Evolutionary conservation across 1,140 invertebrate genomes (phyloP).

Genomic region (Bombyx mori): ASM3026992v2 NC_085117.1:12074501-12075000

Average conservation of each 20-base stretch:
- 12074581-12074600: conserved; percentile 37
- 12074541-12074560: neutral
- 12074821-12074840: no score
- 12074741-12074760: conserved; percentile 84
- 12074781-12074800: neutral
- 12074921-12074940: no score
- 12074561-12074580: neutral
- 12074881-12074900: no score
- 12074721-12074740: conserved; percentile 86
- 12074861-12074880: no score
- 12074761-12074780: conserved; percentile 75
- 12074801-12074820: no score
- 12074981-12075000: no score
- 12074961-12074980: no score
- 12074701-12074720: conserved; percentile 83
- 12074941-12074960: no score
- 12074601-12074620: conserved; percentile 86
- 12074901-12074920: no score
- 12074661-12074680: conserved; percentile 81
- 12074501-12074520: no score
- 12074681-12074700: conserved; percentile 85
- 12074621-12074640: conserved; percentile 86
- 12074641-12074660: conserved; percentile 80
- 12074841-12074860: no score
- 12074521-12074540: no score